These are phyloP conservation scores for Oncorhynchus clarkii DNA, from an alignment of 2,113 vertebrate genomes.

Conservation along the genomic window DNA sequence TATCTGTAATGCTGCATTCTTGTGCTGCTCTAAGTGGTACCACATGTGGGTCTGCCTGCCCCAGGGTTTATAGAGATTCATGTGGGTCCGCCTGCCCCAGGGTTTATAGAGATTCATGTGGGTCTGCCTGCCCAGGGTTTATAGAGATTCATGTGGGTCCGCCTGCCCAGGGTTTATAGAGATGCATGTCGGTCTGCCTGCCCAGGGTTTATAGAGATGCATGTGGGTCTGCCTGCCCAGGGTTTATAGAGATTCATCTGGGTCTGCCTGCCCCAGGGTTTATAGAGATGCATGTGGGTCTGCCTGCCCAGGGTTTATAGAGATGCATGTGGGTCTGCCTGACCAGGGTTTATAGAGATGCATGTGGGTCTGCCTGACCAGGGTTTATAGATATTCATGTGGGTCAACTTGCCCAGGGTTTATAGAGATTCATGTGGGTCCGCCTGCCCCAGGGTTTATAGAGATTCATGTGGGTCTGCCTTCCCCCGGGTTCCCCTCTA, in stretches of 20 bases:
- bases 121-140: conserved; percentile 20
- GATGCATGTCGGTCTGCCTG: conserved; percentile 14
- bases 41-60: conserved; percentile 44
- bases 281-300: conserved; percentile 27
- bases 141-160: conserved; percentile 26
- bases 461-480: too few relatives aligned
- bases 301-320: conserved; percentile 24
- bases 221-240: conserved; percentile 33
- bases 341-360: too few relatives aligned
- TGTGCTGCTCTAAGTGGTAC: conserved; percentile 39
- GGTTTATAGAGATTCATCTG: conserved; percentile 33
- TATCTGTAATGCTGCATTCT: conserved; percentile 35
- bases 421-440: too few relatives aligned
- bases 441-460: too few relatives aligned
- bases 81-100: conserved; percentile 29
- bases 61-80: conserved; percentile 20
- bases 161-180: conserved; percentile 24
- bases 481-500: too few relatives aligned
- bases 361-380: too few relatives aligned
- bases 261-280: conserved; percentile 16
- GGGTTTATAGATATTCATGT: too few relatives aligned
- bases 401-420: too few relatives aligned
- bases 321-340: neutral
- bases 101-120: conserved; percentile 32
- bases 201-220: conserved; percentile 14